These are phyloP conservation scores for Thereva nobilitata DNA, from an alignment of 2,888 invertebrate genomes.

Conservation along the genomic window DNA sequence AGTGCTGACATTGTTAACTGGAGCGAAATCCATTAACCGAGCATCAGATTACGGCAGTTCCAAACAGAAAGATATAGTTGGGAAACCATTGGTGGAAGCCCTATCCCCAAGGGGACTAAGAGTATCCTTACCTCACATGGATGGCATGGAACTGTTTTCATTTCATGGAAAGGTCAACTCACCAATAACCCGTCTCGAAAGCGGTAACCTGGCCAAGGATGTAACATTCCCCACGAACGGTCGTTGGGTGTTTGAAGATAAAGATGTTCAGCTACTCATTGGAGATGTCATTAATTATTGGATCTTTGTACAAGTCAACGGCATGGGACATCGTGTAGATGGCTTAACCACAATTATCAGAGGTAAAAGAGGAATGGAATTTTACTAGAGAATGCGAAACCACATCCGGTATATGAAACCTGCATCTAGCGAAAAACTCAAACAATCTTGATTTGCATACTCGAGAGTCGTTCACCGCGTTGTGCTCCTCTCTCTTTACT, in stretches of 20 bases:
- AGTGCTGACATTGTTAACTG: background rate
- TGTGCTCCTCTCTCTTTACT: no score
- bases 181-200: constrained; percentile 55
- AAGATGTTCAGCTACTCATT: constrained; percentile 54
- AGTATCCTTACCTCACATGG: constrained; percentile 57
- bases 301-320: constrained; percentile 60
- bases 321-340: constrained; percentile 44
- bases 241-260: constrained; percentile 60
- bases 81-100: constrained; percentile 49
- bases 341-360: constrained; percentile 28
- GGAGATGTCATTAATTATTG: constrained; percentile 65
- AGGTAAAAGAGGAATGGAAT: constrained; percentile 22
- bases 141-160: constrained; percentile 63
- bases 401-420: no score
- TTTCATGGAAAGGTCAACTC: constrained; percentile 70
- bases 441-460: no score
- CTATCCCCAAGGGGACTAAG: constrained; percentile 56
- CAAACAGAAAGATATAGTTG: background rate
- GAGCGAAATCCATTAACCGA: background rate
- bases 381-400: background rate
- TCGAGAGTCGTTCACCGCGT: no score
- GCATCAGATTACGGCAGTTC: background rate
- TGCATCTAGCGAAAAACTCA: no score
- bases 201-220: constrained; percentile 61
- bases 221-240: constrained; percentile 55